phyloP scores from a whole-genome alignment of 2,797 vertebrate species.

The Moxostoma hubbsi region DNA sequence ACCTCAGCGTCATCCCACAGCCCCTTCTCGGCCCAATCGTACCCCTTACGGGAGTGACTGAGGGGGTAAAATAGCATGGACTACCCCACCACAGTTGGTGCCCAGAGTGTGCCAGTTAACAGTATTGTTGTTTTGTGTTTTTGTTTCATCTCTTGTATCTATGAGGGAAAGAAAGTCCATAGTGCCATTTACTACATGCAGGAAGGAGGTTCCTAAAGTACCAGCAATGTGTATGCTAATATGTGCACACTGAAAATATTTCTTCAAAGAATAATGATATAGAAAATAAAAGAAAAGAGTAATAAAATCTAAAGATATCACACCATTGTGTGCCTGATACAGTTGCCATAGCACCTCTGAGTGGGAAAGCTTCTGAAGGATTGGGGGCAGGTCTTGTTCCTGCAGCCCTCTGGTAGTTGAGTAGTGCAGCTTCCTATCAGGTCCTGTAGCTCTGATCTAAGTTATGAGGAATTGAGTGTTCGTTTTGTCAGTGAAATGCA shows the following conservation, averaged over 20 bases:
- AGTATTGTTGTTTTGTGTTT: conserved; percentile 65
- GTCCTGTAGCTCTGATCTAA: conserved; percentile 50
- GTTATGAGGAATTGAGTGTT: conserved; percentile 36
- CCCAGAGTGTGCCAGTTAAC: conserved; percentile 84
- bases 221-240: conserved; percentile 84
- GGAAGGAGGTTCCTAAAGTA: conserved; percentile 78
- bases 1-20: conserved; percentile 59
- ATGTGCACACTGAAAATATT: conserved; percentile 77
- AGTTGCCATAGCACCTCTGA: conserved; percentile 85
- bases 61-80: conserved; percentile 85
- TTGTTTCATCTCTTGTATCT: conserved; percentile 70
- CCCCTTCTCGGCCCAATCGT: conserved; percentile 49
- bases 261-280: conserved; percentile 81
- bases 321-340: conserved; percentile 93
- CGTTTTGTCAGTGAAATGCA: conserved; percentile 58
- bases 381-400: conserved; percentile 59
- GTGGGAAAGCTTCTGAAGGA: conserved; percentile 69
- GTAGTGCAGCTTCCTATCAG: conserved; percentile 51
- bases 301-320: conserved; percentile 74
- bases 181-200: conserved; percentile 82
- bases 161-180: conserved; percentile 70
- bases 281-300: conserved; percentile 58
- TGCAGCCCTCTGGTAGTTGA: conserved; percentile 20
- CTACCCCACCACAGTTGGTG: conserved; percentile 64
- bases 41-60: conserved; percentile 68